Percentiles rank a stretch among this genome's conserved stretches.
These are phyloP conservation scores for Anarrhichthys ocellatus DNA, from an alignment of 2,113 vertebrate species.

Conservation along the genomic window DNA sequence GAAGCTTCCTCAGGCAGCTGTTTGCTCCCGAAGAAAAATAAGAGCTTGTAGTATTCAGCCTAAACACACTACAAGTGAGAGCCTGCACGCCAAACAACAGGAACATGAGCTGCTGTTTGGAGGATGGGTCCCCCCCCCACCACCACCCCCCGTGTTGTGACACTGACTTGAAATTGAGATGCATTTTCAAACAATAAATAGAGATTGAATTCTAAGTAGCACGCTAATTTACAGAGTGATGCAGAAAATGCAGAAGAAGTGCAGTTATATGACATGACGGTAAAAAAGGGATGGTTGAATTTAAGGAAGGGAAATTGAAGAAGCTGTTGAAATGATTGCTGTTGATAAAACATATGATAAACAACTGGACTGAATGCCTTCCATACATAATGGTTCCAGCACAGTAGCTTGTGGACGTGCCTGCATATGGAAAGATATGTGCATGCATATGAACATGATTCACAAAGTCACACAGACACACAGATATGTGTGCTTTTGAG, in stretches of 20 bases:
- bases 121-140: not conserved
- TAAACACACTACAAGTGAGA: conserved; percentile 21
- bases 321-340: not conserved
- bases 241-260: not conserved
- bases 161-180: conserved; percentile 6
- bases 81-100: conserved; percentile 22
- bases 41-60: conserved; percentile 25
- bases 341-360: not conserved
- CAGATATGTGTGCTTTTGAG: not conserved
- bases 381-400: not conserved
- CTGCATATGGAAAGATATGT: not conserved
- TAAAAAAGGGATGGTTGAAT: not conserved
- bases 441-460: not conserved
- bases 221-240: not conserved
- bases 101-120: conserved; percentile 7
- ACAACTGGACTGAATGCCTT: not conserved
- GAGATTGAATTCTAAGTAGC: not conserved
- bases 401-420: not conserved
- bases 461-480: not conserved
- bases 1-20: conserved; percentile 44
- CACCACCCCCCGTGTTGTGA: no score
- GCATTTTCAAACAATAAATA: not conserved
- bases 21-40: conserved; percentile 45
- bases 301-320: not conserved
- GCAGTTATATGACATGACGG: not conserved